Conservation (phyloP, 2,888 invertebrate genomes). For the Spodoptera exigua region DNA sequence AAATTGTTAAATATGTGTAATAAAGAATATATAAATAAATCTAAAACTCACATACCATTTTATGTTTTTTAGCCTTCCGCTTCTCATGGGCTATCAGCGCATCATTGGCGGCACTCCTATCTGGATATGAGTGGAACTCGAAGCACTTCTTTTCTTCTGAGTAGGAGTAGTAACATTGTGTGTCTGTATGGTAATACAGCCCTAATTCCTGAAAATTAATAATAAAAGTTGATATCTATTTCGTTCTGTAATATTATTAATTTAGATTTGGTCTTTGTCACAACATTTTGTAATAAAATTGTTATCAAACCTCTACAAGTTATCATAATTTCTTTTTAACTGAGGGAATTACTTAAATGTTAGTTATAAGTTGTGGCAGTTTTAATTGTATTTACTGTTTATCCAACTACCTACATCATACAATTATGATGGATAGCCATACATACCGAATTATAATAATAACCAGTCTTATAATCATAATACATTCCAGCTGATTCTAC, state of each 20-base stretch:
- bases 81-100: conserved; percentile 72
- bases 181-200: conserved; percentile 96
- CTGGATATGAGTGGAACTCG: conserved; percentile 94
- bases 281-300: too few species aligned
- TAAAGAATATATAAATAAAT: too few species aligned
- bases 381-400: too few species aligned
- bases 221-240: conserved; percentile 92
- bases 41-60: conserved; percentile 63
- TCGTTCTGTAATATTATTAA: too few species aligned
- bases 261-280: too few species aligned
- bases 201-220: conserved; percentile 92
- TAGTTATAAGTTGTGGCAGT: too few species aligned
- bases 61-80: conserved; percentile 80
- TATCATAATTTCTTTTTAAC: too few species aligned
- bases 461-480: conserved; percentile 96
- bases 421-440: conserved; percentile 1
- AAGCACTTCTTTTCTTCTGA: conserved; percentile 93
- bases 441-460: conserved; percentile 96
- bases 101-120: conserved; percentile 77
- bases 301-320: too few species aligned
- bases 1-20: too few species aligned
- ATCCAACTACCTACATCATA: too few species aligned
- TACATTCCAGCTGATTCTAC: conserved; percentile 96
- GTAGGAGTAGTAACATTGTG: conserved; percentile 95
- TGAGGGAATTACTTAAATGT: too few species aligned